Evolutionary conservation across 2,888 invertebrate species (phyloP), one percentile per base, ranked within the genome.

Genomic region (Gerris lacustris): DNA sequence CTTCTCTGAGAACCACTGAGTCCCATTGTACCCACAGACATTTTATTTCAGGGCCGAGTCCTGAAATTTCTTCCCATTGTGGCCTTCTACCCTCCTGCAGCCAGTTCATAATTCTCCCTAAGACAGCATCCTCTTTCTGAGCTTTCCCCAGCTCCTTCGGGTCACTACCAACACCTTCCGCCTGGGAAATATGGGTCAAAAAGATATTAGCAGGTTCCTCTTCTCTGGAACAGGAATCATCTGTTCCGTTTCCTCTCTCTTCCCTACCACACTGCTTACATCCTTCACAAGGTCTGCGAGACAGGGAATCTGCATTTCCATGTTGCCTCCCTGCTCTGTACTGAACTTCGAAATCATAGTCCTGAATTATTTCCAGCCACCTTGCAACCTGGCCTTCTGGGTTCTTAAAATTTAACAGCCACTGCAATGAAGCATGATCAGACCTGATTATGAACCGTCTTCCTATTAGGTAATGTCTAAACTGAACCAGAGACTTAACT

Each of bases 321-420:
- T 76, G 76, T 0, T 45, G 71, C 6, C 67, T 72, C 9, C 77
- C 76, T 6, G 72, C 62, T 6, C 77, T 67, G 73, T 77, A 77
- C 43, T 75, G 63, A 6, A 77, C 75, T 9, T 76, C 71, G 64
- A 77, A 78, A 45, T 78, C 75, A 69, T 75, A 78, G 45, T 76
- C 73, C 47, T 77, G 76, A 5, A 78, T 73, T 55, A 73, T 69
- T 71, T 79, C 76, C 6, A 79, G 67, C 78, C 78, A 79, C 69
- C 78, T 73, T 9, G 78, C 79, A 55, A 70, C 55, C 47, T 70
- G 70, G 11, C 70, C 67, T 47, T 70, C 70, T 6, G 17, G 47
- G 6, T 7, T 44, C 62, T 67, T 67, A 31, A 70, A 67, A 15
- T 43, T 67, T 44, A n/a, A n/a, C n/a, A 64, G 44, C 67, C 70